Percentiles rank a stretch among this genome's conserved stretches.
Evolutionary conservation across 2,797 vertebrate species (phyloP).

Genomic region (Spinibarbus caldwelli): DNA sequence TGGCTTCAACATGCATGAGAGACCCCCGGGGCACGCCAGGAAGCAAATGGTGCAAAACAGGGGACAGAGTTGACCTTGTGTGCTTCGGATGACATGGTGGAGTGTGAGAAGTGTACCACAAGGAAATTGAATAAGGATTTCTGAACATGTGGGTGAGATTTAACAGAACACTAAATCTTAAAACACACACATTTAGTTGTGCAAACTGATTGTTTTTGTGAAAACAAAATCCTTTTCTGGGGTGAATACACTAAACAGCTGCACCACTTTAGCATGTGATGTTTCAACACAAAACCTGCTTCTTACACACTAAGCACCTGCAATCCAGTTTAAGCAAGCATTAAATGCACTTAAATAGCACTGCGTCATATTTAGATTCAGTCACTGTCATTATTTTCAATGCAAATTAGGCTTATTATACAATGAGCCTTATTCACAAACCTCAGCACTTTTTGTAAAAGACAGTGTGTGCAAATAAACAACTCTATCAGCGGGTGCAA

Average conservation of each 20-base stretch:
- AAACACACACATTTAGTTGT: background rate
- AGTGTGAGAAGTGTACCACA: slow-evolving; percentile 9
- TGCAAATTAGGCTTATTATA: background rate
- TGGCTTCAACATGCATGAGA: slow-evolving; percentile 23
- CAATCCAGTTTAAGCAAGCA: background rate
- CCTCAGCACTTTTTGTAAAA: background rate
- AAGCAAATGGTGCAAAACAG: too few species aligned
- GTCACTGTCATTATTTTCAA: background rate
- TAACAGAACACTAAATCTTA: background rate
- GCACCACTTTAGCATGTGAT: background rate
- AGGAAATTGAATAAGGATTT: background rate
- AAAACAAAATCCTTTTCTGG: background rate
- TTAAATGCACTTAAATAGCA: background rate
- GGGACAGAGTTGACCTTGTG: slow-evolving; percentile 15
- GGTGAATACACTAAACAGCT: background rate
- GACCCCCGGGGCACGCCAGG: slow-evolving; percentile 15
- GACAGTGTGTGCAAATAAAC: background rate
- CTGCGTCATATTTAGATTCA: background rate
- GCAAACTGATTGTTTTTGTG: background rate
- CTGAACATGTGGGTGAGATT: background rate
- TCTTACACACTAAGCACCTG: background rate
- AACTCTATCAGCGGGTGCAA: background rate
- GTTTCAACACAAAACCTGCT: background rate
- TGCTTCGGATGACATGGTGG: background rate
- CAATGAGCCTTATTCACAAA: background rate